Conservation (phyloP, 1,140 invertebrate species). For the Lordiphosa stackelbergi region DNA sequence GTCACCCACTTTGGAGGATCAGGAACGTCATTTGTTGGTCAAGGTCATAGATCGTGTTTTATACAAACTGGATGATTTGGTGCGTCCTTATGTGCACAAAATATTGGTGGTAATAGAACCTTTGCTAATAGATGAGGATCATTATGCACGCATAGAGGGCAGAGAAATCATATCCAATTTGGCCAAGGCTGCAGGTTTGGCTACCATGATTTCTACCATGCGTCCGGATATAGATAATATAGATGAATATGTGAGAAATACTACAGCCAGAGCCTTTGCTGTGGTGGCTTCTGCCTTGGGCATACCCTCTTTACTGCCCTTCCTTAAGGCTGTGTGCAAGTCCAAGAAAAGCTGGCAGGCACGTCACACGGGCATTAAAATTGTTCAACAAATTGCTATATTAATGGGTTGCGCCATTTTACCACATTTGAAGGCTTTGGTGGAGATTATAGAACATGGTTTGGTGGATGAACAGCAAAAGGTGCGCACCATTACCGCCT, state of each 20-base stretch:
- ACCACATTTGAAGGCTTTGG: conserved; percentile 97
- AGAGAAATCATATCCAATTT: conserved; percentile 99
- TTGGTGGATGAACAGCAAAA: conserved; percentile 92
- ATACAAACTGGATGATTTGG: conserved; percentile 99
- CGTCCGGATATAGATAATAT: conserved; percentile 99
- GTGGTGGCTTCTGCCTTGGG: conserved; percentile 99
- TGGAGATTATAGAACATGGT: conserved; percentile 99
- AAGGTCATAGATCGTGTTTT: conserved; percentile 99
- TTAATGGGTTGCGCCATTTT: conserved; percentile 99
- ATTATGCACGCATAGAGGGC: conserved; percentile 99
- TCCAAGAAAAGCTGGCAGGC: conserved; percentile 99
- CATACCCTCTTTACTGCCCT: conserved; percentile 98
- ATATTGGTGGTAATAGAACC: conserved; percentile 99
- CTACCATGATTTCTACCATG: conserved; percentile 99
- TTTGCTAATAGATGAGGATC: conserved; percentile 99
- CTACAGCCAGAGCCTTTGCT: conserved; percentile 98
- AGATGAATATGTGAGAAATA: conserved; percentile 99
- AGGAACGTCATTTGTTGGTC: conserved; percentile 99
- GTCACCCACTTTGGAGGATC: conserved; percentile 99
- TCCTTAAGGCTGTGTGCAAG: conserved; percentile 99
- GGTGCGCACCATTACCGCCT: conserved; percentile 97
- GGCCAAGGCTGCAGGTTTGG: conserved; percentile 99
- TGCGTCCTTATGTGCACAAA: conserved; percentile 99
- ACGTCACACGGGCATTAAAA: conserved; percentile 99
- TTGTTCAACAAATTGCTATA: conserved; percentile 99